Percentiles rank a stretch among this genome's conserved stretches.
Evolutionary conservation across 1,140 invertebrate genomes (phyloP).

Genomic region (Zaprionus ornatus): DNA sequence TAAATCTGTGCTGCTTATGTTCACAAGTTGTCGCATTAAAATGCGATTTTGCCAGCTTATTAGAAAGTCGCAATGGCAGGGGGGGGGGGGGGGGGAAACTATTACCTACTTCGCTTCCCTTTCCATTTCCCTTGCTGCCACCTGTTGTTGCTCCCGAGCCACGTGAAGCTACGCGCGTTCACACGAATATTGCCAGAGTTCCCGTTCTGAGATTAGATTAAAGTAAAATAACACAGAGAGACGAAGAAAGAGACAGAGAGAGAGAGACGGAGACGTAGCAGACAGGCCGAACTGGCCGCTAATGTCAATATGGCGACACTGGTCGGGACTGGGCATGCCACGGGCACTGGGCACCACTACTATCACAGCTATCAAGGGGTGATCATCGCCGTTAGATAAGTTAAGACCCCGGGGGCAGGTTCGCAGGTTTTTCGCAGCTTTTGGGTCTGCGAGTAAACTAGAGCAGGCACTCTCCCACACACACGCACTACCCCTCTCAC

Average conservation of each 20-base stretch:
- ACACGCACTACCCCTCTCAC: not conserved
- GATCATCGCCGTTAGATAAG: slow-evolving; percentile 67
- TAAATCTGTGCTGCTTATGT: slow-evolving; percentile 35
- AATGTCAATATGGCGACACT: slow-evolving; percentile 59
- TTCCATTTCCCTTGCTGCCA: not conserved
- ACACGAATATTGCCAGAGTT: slow-evolving; percentile 49
- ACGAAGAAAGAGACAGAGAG: slow-evolving; percentile 30
- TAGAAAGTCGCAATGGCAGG: slow-evolving; percentile 8
- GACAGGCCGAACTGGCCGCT: slow-evolving; percentile 28
- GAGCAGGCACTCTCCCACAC: slow-evolving; percentile 4
- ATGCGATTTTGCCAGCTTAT: slow-evolving; percentile 35
- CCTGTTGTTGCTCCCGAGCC: slow-evolving; percentile 21
- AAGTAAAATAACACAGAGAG: slow-evolving; percentile 6
- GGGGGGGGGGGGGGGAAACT: not conserved
- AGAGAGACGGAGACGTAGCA: slow-evolving; percentile 20
- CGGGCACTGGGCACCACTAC: slow-evolving; percentile 28
- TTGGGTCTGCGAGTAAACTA: slow-evolving; percentile 9
- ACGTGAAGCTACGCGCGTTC: slow-evolving; percentile 50
- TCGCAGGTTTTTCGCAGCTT: slow-evolving; percentile 27
- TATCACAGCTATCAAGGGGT: slow-evolving; percentile 47
- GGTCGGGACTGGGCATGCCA: slow-evolving; percentile 32
- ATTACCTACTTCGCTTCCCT: not conserved
- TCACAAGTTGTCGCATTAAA: slow-evolving; percentile 40
- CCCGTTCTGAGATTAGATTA: slow-evolving; percentile 52
- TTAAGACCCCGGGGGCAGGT: slow-evolving; percentile 22